Evolutionary conservation across 1,140 invertebrate genomes (phyloP).

Genomic region (Drosophila tani): DNA sequence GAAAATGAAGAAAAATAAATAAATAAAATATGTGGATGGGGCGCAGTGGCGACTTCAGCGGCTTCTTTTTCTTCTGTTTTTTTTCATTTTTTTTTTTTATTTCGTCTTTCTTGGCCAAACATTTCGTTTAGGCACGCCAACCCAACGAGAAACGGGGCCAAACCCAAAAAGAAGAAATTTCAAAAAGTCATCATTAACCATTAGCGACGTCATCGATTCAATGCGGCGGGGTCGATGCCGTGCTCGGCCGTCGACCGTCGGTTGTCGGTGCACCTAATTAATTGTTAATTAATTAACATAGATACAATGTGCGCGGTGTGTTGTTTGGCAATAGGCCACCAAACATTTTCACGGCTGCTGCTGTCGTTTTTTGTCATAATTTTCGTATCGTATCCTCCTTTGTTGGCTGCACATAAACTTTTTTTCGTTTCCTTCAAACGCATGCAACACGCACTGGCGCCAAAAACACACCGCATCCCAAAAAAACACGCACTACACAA

Average conservation of each 20-base stretch:
- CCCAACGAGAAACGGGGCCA: conserved; percentile 67
- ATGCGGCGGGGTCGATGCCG: conserved; percentile 45
- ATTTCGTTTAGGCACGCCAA: conserved; percentile 76
- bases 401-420: conserved; percentile 51
- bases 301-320: conserved; percentile 61
- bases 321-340: conserved; percentile 50
- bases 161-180: conserved; percentile 56
- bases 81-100: not conserved
- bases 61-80: conserved; percentile 31
- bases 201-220: conserved; percentile 79
- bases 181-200: conserved; percentile 79
- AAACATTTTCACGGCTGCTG: conserved; percentile 77
- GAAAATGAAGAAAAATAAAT: conserved; percentile 23
- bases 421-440: conserved; percentile 49
- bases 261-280: conserved; percentile 71
- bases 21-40: conserved; percentile 22
- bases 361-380: conserved; percentile 56
- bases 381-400: conserved; percentile 37
- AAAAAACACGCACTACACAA: conserved; percentile 33
- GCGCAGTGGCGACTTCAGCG: conserved; percentile 44
- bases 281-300: conserved; percentile 84
- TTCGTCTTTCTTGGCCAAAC: conserved; percentile 47
- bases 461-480: conserved; percentile 46
- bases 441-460: conserved; percentile 68
- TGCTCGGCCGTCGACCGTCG: conserved; percentile 3